Evolutionary conservation across 2,888 invertebrate genomes (phyloP).

Genomic region (Phyllotreta striolata): DNA sequence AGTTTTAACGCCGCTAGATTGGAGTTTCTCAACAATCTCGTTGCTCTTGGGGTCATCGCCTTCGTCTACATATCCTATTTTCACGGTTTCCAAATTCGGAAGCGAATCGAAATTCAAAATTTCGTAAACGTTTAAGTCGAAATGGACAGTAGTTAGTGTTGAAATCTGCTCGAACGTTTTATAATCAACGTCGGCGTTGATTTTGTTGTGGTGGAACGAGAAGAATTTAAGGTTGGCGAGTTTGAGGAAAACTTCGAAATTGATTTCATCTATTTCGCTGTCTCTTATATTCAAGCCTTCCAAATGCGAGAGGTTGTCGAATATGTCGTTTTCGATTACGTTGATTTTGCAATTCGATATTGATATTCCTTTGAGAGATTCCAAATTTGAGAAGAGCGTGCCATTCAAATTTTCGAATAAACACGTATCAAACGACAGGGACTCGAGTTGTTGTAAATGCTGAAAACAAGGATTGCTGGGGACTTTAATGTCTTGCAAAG

Average conservation of each 20-base stretch:
- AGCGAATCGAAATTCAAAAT: slow-evolving; percentile 20
- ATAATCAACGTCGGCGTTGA: slow-evolving; percentile 1
- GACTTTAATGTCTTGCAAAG: slow-evolving; percentile 9
- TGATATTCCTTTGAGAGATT: slow-evolving; percentile 17
- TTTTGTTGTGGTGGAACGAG: slow-evolving; percentile 24
- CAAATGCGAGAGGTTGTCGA: slow-evolving; percentile 3
- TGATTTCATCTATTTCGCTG: slow-evolving; percentile 18
- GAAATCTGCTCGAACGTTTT: slow-evolving; percentile 7
- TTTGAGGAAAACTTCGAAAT: slow-evolving; percentile 4
- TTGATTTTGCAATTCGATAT: slow-evolving; percentile 22
- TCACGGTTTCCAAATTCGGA: slow-evolving; percentile 16
- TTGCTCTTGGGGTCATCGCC: slow-evolving; percentile 9
- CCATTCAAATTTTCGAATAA: slow-evolving; percentile 6
- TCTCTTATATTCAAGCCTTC: slow-evolving; percentile 24
- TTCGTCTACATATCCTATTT: slow-evolving; percentile 17
- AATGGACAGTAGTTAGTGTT: slow-evolving; percentile 13
- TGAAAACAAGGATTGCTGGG: slow-evolving; percentile 6
- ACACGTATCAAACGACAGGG: slow-evolving; percentile 19
- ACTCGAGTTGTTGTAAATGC: slow-evolving; percentile 10
- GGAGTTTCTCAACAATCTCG: slow-evolving; percentile 10
- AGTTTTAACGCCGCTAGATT: slow-evolving; percentile 15
- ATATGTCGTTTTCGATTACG: slow-evolving; percentile 4
- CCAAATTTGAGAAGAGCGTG: slow-evolving; percentile 5
- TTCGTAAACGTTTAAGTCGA: slow-evolving; percentile 17
- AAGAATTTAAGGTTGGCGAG: slow-evolving; percentile 18